Evolutionary conservation across 2,888 invertebrate species (phyloP), one percentile per base, ranked within the genome.

Genomic region (Drosophila infuscata): DNA sequence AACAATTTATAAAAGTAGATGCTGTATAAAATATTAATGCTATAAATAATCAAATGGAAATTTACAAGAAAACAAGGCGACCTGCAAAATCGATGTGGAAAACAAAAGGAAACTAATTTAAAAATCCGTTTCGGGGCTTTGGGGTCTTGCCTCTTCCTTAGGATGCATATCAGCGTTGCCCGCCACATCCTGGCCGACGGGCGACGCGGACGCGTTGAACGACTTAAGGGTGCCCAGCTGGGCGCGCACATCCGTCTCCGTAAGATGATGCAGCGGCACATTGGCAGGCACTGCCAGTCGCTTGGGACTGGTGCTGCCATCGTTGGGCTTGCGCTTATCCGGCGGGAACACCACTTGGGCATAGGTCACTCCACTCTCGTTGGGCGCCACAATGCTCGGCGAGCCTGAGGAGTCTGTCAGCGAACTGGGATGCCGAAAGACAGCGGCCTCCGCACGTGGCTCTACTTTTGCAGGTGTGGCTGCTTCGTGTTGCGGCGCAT

Each of bases 51-150:
- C 25, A 49, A 76, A 65, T 76, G 64, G 69, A 32, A 58, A 81
- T 57, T 70, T 57, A 63, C 29, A 63, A 41, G 46, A 36, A 49
- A 52, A 38, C 17, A 11, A 20, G 20, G 29, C 41, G 38, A 33
- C 7, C 20, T 41, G 46, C 15, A 43, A 30, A 48, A 43, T 20
- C 17, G 35, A 17, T 51, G 46, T 29, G 62, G 15, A 32, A 64
- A 58, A 32, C 30, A 9, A 62, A 43, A 12, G 17, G 17, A 6
- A 56, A 52, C n/a, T 54, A 36, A 43, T 58, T 82, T 79, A 92
- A 71, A 92, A 92, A 75, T 93, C 91, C 1, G 92, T 92, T 76
- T 92, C 92, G 2, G 93, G 92, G 74, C 92, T 92, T 57, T 92
- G 89, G 4, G 93, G 91, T 66, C 93, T 76, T 20, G 53, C 68